Conservation (phyloP, 2,113 vertebrate genomes). For the Bostrychus sinensis region DNA sequence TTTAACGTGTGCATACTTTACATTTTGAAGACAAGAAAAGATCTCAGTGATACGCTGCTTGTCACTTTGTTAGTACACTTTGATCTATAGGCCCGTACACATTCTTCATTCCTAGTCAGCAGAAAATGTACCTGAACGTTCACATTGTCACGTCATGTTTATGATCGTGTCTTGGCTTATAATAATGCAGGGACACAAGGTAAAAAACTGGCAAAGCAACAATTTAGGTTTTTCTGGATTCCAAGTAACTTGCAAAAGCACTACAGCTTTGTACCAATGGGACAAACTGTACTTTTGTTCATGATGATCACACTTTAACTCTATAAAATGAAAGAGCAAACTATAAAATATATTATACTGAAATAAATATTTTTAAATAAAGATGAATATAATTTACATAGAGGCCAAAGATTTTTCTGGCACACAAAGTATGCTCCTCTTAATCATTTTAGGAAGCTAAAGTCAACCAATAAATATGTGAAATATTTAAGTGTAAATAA, state of each 20-base stretch:
- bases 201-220: not conserved
- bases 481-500: too few species aligned
- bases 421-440: too few species aligned
- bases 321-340: too few species aligned
- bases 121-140: not conserved
- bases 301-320: too few species aligned
- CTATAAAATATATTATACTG: too few species aligned
- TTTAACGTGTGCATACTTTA: not conserved
- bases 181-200: not conserved
- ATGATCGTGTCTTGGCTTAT: too few species aligned
- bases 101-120: not conserved
- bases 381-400: too few species aligned
- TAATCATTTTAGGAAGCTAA: too few species aligned
- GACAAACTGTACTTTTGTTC: not conserved
- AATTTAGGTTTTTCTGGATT: conserved; percentile 29
- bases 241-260: conserved; percentile 7
- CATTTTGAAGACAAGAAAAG: not conserved
- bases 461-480: too few species aligned
- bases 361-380: too few species aligned
- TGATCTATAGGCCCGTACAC: not conserved
- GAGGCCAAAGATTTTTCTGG: too few species aligned
- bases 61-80: not conserved
- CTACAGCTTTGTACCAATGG: too few species aligned
- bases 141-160: not conserved
- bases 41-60: not conserved